Conservation (phyloP, 2,797 vertebrate genomes). For the Champsocephalus gunnari region DNA sequence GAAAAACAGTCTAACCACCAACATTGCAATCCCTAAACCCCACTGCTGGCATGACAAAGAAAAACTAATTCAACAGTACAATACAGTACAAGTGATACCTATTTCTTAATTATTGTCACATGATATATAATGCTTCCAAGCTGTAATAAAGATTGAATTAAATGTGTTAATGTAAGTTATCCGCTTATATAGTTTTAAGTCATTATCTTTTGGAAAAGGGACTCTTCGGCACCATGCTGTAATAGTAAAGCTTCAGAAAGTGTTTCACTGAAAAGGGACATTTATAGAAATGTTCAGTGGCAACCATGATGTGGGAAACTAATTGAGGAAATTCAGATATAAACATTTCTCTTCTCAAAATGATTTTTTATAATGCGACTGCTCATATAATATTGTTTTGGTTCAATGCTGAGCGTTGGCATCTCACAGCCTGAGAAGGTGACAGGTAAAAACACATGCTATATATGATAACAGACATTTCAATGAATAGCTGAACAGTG, state of each 20-base stretch:
- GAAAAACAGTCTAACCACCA: background rate
- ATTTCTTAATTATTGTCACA: no score
- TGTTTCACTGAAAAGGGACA: conserved; percentile 30
- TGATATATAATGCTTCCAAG: background rate
- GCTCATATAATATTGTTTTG: conserved; percentile 74
- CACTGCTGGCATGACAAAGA: background rate
- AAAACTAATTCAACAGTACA: background rate
- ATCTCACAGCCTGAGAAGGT: conserved; percentile 51
- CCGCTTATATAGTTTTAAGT: background rate
- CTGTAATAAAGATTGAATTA: background rate
- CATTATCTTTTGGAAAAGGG: conserved; percentile 22
- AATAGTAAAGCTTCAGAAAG: conserved; percentile 25
- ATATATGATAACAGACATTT: conserved; percentile 82
- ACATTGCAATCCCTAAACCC: background rate
- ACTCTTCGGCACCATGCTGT: background rate
- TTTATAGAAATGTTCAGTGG: conserved; percentile 27
- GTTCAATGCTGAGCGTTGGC: conserved; percentile 38
- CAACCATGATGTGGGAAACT: conserved; percentile 47
- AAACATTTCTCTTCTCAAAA: conserved; percentile 48
- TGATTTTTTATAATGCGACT: conserved; percentile 50
- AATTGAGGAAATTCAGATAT: conserved; percentile 56
- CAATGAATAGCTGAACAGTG: conserved; percentile 84
- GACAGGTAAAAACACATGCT: conserved; percentile 82
- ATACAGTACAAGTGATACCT: background rate
- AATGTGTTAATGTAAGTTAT: background rate